phyloP scores from a whole-genome alignment of 2,113 vertebrate species.

The Hippolais icterina region DNA sequence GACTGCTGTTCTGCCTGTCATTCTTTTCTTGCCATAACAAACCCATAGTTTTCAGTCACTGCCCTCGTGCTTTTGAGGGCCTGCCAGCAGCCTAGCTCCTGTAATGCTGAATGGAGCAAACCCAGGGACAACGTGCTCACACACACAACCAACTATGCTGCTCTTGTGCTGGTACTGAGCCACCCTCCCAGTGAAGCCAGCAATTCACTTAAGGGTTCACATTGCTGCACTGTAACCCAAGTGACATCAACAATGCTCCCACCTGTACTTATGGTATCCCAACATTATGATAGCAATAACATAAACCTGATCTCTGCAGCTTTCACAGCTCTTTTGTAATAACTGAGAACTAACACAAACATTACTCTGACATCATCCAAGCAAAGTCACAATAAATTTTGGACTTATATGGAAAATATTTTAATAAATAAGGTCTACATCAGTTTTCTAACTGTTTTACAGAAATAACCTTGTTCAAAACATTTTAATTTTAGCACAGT shows the following conservation, averaged over 20 bases:
- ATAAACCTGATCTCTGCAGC: neutral
- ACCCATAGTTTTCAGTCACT: neutral
- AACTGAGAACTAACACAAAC: neutral
- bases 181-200: accelerated
- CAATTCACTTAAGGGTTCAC: accelerated
- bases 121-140: accelerated
- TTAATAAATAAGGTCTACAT: neutral
- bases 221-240: accelerated
- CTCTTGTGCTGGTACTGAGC: neutral
- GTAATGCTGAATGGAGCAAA: accelerated
- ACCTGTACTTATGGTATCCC: neutral
- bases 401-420: neutral
- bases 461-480: neutral
- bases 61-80: neutral
- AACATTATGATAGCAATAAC: neutral
- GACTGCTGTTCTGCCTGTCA: neutral
- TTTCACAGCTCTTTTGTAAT: neutral
- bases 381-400: neutral
- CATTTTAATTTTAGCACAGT: neutral
- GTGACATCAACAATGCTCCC: accelerated
- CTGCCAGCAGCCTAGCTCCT: neutral
- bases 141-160: neutral
- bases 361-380: neutral
- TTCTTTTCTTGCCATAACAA: neutral
- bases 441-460: neutral